A percentile compares a stretch with the other conserved stretches of the same genome.
Evolutionary conservation across 64 coral and sea anemone species (phyloP).

Genomic region (Stylophora pistillata): DNA sequence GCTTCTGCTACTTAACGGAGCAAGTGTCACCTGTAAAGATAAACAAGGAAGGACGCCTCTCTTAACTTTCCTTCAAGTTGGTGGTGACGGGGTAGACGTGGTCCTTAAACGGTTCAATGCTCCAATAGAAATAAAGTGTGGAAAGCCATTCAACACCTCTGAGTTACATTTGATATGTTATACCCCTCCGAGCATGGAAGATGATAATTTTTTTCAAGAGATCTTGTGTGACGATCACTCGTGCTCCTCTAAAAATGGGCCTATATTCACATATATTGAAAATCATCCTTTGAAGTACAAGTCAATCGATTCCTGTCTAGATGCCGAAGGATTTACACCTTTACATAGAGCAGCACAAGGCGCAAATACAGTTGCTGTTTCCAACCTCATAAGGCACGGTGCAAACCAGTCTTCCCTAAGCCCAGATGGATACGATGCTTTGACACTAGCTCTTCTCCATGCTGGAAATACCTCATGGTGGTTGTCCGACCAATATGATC

Average conservation of each 20-base stretch:
- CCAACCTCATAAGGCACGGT: constrained; percentile 16
- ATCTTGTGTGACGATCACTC: background rate
- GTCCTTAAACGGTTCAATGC: constrained; percentile 18
- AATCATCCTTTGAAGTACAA: constrained; percentile 5
- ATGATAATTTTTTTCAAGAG: constrained; percentile 19
- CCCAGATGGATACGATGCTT: constrained; percentile 25
- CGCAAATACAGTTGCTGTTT: constrained; percentile 35
- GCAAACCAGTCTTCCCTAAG: constrained; percentile 2
- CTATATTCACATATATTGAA: background rate
- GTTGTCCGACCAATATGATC: background rate
- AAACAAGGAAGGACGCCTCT: constrained; percentile 1
- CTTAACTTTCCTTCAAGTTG: background rate
- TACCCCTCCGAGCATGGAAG: background rate
- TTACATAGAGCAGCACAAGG: constrained; percentile 72
- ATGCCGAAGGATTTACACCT: constrained; percentile 54
- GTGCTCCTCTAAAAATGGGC: background rate
- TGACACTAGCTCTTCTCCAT: constrained; percentile 37
- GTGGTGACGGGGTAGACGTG: background rate
- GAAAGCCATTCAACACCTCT: constrained; percentile 7
- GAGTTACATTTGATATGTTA: constrained; percentile 48
- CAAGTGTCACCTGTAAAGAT: constrained; percentile 19
- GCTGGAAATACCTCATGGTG: background rate
- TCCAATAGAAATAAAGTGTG: constrained; percentile 29
- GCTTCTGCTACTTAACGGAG: background rate
- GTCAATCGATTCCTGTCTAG: constrained; percentile 31